Conservation (phyloP, 2,797 vertebrate species). For the Epinephelus awoara region DNA sequence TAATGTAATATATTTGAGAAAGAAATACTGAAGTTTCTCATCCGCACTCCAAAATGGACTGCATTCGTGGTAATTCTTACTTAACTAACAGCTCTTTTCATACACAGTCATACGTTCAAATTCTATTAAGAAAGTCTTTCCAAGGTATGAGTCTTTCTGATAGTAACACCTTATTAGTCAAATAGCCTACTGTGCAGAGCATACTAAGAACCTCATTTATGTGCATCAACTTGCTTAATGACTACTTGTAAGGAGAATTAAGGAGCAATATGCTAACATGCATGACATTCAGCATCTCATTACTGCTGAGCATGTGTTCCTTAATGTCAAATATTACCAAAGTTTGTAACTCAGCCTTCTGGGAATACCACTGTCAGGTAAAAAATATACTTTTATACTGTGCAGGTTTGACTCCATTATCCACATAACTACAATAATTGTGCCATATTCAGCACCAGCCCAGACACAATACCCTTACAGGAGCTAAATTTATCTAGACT, state of each 20-base stretch:
- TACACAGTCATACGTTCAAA: not conserved
- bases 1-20: not conserved
- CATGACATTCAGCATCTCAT: conserved; percentile 32
- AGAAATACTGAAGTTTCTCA: not conserved
- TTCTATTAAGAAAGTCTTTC: not conserved
- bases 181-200: not conserved
- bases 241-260: conserved; percentile 20
- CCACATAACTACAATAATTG: conserved; percentile 72
- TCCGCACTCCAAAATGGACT: too few relatives aligned
- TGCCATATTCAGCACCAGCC: conserved; percentile 59
- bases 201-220: conserved; percentile 6
- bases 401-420: conserved; percentile 70
- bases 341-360: conserved; percentile 50
- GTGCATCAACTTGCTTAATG: conserved; percentile 22
- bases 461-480: conserved; percentile 55
- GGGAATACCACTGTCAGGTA: conserved; percentile 53
- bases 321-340: conserved; percentile 44
- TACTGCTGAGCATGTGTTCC: conserved; percentile 41
- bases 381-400: conserved; percentile 53
- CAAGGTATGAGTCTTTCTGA: not conserved
- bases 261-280: conserved; percentile 23
- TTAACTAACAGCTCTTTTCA: not conserved
- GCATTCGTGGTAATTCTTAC: not conserved
- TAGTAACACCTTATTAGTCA: conserved; percentile 12
- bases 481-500: conserved; percentile 76